A percentile compares a stretch with the other conserved stretches of the same genome.
Conservation (phyloP, 2,797 vertebrate species). For the Eulemur mongoz region DNA sequence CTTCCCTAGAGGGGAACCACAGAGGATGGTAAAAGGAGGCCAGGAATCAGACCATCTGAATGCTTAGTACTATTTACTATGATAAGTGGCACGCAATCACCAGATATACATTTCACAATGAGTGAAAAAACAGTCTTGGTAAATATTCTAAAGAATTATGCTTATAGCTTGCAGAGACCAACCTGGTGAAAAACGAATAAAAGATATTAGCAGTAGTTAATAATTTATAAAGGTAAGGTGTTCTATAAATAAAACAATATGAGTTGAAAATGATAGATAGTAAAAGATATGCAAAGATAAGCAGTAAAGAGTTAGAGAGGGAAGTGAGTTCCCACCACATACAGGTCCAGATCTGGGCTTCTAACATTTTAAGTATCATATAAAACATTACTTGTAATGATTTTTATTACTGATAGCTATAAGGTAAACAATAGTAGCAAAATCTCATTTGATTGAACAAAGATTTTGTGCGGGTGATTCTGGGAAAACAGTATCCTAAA, state of each 20-base stretch:
- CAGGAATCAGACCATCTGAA: background rate
- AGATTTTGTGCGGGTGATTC: slow-evolving; percentile 43
- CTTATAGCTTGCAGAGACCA: background rate
- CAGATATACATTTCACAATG: background rate
- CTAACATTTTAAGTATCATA: background rate
- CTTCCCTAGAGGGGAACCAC: background rate
- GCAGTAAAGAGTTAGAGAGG: background rate
- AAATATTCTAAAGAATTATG: background rate
- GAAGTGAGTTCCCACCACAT: background rate
- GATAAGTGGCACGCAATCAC: background rate
- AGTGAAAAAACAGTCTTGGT: background rate
- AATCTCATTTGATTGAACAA: slow-evolving; percentile 73
- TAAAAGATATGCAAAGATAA: background rate
- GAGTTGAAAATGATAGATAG: background rate
- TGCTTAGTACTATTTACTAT: background rate
- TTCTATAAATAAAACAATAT: background rate
- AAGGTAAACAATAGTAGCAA: slow-evolving; percentile 54
- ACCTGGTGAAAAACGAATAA: slow-evolving; percentile 26
- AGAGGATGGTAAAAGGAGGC: background rate
- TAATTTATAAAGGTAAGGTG: background rate
- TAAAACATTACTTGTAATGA: background rate
- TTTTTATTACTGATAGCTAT: slow-evolving; percentile 67
- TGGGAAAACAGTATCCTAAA: background rate
- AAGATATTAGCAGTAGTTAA: background rate
- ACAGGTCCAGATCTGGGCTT: background rate